These are phyloP conservation scores for Hydrotaea diabolus DNA, from an alignment of 2,888 invertebrate genomes.

Conservation along the genomic window DNA sequence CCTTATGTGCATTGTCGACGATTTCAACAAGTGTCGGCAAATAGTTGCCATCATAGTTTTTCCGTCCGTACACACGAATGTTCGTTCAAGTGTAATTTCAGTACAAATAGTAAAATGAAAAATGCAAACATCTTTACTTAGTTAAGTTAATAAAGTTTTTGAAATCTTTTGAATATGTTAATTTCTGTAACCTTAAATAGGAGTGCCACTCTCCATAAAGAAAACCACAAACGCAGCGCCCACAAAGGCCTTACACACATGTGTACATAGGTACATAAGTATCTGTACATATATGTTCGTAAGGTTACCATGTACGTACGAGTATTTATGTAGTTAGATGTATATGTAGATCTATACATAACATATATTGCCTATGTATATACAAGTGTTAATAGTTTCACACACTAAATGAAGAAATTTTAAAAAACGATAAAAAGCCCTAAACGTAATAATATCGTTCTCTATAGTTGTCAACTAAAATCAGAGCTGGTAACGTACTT, in stretches of 20 bases:
- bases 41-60: too few species aligned
- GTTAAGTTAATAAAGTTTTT: conserved; percentile 1
- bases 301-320: background rate
- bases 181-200: conserved; percentile 53
- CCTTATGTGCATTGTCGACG: conserved; percentile 24
- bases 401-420: background rate
- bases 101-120: conserved; percentile 13
- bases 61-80: too few species aligned
- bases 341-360: background rate
- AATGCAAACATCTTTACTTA: conserved; percentile 33
- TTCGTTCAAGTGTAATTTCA: conserved; percentile 7
- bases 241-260: background rate
- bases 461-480: too few species aligned
- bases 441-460: too few species aligned
- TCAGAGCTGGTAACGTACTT: too few species aligned
- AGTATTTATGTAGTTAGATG: background rate
- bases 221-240: conserved; percentile 9
- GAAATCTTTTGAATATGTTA: conserved; percentile 48
- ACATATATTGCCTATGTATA: background rate
- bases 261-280: too few species aligned
- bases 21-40: background rate
- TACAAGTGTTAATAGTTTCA: conserved; percentile 1
- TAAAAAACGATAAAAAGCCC: too few species aligned
- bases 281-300: background rate
- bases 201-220: conserved; percentile 39